phyloP scores from a whole-genome alignment of 2,797 vertebrate species.

The Microhierax caerulescens region DNA sequence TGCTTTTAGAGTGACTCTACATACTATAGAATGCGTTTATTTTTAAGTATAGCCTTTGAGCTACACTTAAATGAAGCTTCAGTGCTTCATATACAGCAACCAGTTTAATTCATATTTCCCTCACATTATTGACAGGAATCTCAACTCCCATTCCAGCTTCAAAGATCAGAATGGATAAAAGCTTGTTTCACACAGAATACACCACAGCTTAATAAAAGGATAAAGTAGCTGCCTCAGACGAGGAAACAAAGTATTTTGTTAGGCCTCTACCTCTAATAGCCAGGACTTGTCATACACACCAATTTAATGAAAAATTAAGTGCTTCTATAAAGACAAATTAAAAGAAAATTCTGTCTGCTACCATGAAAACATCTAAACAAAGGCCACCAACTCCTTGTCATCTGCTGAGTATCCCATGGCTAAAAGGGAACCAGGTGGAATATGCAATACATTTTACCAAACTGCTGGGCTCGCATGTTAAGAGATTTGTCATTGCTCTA shows the following conservation, averaged over 20 bases:
- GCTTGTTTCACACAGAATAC: background rate
- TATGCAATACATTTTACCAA: conserved; percentile 23
- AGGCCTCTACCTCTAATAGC: background rate
- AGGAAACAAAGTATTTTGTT: background rate
- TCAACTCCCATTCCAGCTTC: background rate
- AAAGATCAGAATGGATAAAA: background rate
- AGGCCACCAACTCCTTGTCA: background rate
- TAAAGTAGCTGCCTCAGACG: background rate
- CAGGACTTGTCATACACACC: background rate
- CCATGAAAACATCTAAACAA: background rate
- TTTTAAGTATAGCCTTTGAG: background rate
- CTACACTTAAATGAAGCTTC: background rate
- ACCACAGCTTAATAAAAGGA: background rate
- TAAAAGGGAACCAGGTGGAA: background rate
- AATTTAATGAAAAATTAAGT: background rate
- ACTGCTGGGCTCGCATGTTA: background rate
- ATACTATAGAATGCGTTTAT: background rate
- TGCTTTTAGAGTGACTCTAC: background rate
- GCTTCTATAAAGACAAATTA: background rate
- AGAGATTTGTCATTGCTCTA: conserved; percentile 11
- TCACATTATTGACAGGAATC: background rate
- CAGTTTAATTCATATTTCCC: background rate
- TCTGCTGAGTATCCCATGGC: background rate
- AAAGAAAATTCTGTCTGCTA: background rate
- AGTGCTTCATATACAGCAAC: background rate